Evolutionary conservation across 1,140 invertebrate species (phyloP).

Genomic region (Calliopsis andreniformis): DNA sequence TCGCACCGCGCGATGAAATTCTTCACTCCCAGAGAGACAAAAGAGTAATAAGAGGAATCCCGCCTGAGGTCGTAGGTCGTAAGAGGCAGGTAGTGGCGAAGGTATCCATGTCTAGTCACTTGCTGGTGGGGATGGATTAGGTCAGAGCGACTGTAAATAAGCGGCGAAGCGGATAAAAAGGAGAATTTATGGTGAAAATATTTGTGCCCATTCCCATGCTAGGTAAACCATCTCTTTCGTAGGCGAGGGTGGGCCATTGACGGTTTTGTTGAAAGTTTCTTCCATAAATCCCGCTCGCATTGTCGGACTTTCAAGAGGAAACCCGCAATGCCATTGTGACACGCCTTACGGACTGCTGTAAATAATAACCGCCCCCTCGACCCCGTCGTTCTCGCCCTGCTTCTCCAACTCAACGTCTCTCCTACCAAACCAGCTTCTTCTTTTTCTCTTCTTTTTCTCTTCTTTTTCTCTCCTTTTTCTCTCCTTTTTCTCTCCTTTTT

Average conservation of each 20-base stretch:
- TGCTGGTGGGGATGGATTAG: slow-evolving; percentile 68
- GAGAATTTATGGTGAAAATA: slow-evolving; percentile 75
- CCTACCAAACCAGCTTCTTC: slow-evolving; percentile 32
- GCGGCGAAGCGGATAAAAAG: slow-evolving; percentile 68
- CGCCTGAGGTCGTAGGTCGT: slow-evolving; percentile 28
- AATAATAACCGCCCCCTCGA: slow-evolving; percentile 69
- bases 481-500: neutral
- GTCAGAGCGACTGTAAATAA: slow-evolving; percentile 71
- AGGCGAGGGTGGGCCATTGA: slow-evolving; percentile 75
- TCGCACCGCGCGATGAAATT: too few relatives aligned
- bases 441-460: neutral
- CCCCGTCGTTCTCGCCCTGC: slow-evolving; percentile 37
- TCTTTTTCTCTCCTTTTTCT: neutral
- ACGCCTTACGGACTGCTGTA: slow-evolving; percentile 75
- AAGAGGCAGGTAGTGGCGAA: slow-evolving; percentile 58
- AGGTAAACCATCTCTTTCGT: slow-evolving; percentile 50
- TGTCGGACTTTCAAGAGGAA: slow-evolving; percentile 80
- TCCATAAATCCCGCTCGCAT: slow-evolving; percentile 78
- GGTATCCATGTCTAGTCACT: slow-evolving; percentile 35
- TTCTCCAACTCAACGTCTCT: slow-evolving; percentile 32
- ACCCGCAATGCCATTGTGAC: slow-evolving; percentile 80
- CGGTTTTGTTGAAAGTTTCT: slow-evolving; percentile 81
- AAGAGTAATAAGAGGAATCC: neutral
- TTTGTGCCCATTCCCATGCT: slow-evolving; percentile 71
- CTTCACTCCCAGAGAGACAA: too few relatives aligned